A percentile compares a stretch with the other conserved stretches of the same genome.
Conservation (phyloP, 1,140 invertebrate species). For the Drosophila bocki region DNA sequence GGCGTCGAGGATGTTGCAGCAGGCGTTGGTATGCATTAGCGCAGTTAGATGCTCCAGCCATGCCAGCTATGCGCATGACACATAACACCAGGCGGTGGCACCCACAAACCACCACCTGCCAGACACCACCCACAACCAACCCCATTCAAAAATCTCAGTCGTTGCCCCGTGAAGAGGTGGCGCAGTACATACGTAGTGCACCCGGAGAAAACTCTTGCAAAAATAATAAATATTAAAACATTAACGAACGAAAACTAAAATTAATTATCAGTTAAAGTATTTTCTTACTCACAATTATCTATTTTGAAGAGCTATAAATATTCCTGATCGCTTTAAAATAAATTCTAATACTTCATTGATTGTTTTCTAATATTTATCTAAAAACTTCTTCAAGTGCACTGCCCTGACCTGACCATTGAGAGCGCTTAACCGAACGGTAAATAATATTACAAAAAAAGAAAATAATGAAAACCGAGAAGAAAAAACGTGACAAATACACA, state of each 20-base stretch:
- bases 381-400: constrained; percentile 6
- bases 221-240: neutral
- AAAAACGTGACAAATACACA: constrained; percentile 18
- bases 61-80: constrained; percentile 67
- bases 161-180: neutral
- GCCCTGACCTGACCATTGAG: constrained; percentile 43
- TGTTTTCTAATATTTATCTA: neutral
- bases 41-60: constrained; percentile 43
- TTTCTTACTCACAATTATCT: neutral
- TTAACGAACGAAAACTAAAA: neutral
- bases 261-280: neutral
- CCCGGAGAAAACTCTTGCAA: neutral
- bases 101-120: constrained; percentile 15
- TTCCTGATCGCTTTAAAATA: neutral
- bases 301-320: neutral
- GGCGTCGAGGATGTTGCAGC: constrained; percentile 57
- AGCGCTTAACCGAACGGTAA: constrained; percentile 38
- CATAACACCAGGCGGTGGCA: constrained; percentile 25
- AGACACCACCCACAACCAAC: constrained; percentile 12
- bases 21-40: constrained; percentile 71
- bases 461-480: constrained; percentile 18
- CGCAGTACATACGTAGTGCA: constrained; percentile 21
- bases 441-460: constrained; percentile 44
- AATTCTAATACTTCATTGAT: neutral
- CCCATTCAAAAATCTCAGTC: constrained; percentile 16